Percentiles rank a stretch among this genome's conserved stretches.
Conservation (phyloP, 1,140 invertebrate genomes). For the Nasonia longicornis region DNA sequence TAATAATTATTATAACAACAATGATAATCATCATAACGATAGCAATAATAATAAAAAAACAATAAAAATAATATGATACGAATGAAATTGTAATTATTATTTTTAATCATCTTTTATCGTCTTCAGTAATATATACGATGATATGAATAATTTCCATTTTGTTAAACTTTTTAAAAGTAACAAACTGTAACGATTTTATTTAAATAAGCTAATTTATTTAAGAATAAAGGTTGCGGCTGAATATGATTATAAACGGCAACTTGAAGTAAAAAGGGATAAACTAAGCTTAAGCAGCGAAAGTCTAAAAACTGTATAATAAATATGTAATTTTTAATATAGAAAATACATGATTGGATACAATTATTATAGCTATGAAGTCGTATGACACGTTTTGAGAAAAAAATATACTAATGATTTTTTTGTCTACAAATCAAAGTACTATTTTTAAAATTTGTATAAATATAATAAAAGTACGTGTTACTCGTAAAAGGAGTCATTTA, state of each 20-base stretch:
- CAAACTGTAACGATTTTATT: background rate
- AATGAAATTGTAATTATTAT: slow-evolving; percentile 5
- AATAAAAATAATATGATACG: background rate
- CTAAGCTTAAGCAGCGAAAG: background rate
- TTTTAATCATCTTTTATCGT: slow-evolving; percentile 1
- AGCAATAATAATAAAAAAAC: background rate
- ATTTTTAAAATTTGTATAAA: background rate
- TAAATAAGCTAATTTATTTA: background rate
- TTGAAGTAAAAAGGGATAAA: background rate
- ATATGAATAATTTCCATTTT: background rate
- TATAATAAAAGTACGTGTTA: background rate
- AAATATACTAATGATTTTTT: background rate
- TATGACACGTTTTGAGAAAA: background rate
- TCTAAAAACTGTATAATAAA: slow-evolving; percentile 1
- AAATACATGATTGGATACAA: background rate
- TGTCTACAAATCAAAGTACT: background rate
- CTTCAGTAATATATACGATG: background rate
- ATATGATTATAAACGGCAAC: background rate
- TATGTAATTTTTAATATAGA: slow-evolving; percentile 2
- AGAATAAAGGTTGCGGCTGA: background rate
- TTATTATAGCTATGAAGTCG: background rate
- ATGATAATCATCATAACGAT: background rate
- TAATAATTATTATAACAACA: background rate
- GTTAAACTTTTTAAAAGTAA: background rate
- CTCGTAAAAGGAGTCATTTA: background rate